Base-by-base conservation (phyloP, 2,113 vertebrate genomes). In the Tor tambroides region DNA sequence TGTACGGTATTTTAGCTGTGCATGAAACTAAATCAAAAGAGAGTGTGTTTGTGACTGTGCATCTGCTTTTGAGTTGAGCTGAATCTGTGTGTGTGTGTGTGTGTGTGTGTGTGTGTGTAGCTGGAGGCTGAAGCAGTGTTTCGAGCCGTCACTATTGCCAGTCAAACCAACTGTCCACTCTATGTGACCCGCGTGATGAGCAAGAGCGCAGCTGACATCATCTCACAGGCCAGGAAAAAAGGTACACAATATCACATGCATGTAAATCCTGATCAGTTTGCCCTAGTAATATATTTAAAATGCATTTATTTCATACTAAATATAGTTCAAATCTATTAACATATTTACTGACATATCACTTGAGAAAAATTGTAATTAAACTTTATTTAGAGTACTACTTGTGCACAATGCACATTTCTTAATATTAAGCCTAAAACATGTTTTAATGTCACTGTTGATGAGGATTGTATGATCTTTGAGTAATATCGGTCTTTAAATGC, bases 141-240 rank as follows among this genome's bases (percentile, higher is more conserved):
- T 89, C 96, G 98, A 46, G 97, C 98, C 88, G 95, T 99, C 94
- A 99, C 97, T 91, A 97, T 99, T 65, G 97, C 97, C 91, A 97
- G 97, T 94, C 98, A 99, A 90, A 99, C 98, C 94, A 99, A 98
- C 95, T 99, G 98, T 87, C 98, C 98, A 10, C 96, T 99, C 61
- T 99, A 99, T 0, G 93, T 99, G 90, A 99, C 98, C 32, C 97
- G 98, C 88, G 97, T 99, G 93, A 99, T 99, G 98, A 99, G 98
- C 95, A 99, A 97, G 94, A 99, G 97, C 0, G 98, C 98, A 0
- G 98, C 97, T 38, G 98, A 99, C 91, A 96, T 99, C 95, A 98
- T 99, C 92, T 98, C 98, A 0, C 97, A 98, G 95, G 98, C 98
- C 91, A 95, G 97, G 89, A 99, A 99, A 91, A 99, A 97, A 95